Conservation (phyloP, 1,140 invertebrate species). For the Drosophila yakuba region DNA sequence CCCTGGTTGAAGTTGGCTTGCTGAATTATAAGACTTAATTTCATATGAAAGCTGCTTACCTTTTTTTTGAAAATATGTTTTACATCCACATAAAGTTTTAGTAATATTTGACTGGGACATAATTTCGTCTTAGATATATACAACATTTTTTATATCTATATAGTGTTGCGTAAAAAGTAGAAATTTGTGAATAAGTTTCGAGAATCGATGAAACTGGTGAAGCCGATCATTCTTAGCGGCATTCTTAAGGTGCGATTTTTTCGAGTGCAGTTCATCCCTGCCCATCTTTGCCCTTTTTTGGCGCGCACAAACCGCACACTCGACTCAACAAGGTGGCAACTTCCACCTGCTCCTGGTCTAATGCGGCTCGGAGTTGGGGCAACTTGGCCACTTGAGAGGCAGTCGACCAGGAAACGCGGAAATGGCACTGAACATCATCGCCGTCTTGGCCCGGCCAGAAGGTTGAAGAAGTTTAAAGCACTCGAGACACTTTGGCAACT, state of each 20-base stretch:
- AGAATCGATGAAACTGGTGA: too few relatives aligned
- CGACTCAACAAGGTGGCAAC: slow-evolving; percentile 71
- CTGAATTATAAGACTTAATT: too few relatives aligned
- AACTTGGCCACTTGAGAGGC: slow-evolving; percentile 59
- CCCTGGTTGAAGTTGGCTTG: too few relatives aligned
- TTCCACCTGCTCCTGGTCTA: slow-evolving; percentile 43
- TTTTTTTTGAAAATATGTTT: too few relatives aligned
- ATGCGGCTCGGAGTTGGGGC: slow-evolving; percentile 18
- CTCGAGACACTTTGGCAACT: slow-evolving; percentile 80
- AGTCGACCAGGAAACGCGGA: slow-evolving; percentile 73
- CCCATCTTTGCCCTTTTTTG: slow-evolving; percentile 53
- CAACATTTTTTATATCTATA: too few relatives aligned
- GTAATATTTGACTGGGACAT: too few relatives aligned
- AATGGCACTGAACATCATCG: slow-evolving; percentile 54
- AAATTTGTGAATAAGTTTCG: too few relatives aligned
- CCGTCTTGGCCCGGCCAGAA: slow-evolving; percentile 51
- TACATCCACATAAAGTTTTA: too few relatives aligned
- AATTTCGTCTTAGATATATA: too few relatives aligned
- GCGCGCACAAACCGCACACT: slow-evolving; percentile 66
- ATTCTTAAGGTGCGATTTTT: background rate
- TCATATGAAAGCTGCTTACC: too few relatives aligned
- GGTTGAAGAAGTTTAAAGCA: slow-evolving; percentile 70
- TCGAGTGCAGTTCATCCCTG: background rate
- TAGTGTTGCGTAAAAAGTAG: too few relatives aligned
- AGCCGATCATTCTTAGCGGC: too few relatives aligned